Conservation (phyloP, 2,888 invertebrate genomes). For the Torymus auratus region DNA sequence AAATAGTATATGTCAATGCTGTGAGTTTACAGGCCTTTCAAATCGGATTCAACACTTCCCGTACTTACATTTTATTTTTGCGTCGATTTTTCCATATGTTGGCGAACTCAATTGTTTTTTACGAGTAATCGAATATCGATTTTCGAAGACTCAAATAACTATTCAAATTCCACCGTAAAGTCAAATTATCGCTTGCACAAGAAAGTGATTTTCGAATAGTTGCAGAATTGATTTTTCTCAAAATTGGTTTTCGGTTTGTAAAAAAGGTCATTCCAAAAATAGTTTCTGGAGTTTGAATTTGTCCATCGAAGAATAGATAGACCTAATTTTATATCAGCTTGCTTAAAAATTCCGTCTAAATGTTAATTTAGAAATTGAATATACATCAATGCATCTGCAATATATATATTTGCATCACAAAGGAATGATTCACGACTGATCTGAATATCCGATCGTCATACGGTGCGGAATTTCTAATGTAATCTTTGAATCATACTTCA, state of each 20-base stretch:
- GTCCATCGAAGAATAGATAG: background rate
- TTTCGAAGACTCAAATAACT: conserved; percentile 9
- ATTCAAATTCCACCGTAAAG: conserved; percentile 30
- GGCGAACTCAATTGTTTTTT: background rate
- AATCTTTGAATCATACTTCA: too few relatives aligned
- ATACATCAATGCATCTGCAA: conserved; percentile 11
- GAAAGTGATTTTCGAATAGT: conserved; percentile 12
- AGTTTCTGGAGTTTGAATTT: background rate
- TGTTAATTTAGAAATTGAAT: conserved; percentile 16
- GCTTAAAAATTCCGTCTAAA: conserved; percentile 14
- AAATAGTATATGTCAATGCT: too few relatives aligned
- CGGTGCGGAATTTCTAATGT: background rate
- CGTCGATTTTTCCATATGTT: too few relatives aligned
- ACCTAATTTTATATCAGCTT: background rate
- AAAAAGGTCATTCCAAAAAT: background rate
- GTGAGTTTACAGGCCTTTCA: too few relatives aligned
- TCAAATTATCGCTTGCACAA: background rate
- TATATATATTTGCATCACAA: background rate
- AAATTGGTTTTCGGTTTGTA: conserved; percentile 24
- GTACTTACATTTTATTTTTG: too few relatives aligned
- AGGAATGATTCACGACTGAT: background rate
- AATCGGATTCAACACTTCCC: too few relatives aligned
- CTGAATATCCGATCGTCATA: background rate
- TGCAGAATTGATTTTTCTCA: background rate
- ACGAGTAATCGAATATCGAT: conserved; percentile 31